Conservation (phyloP, 2,888 invertebrate genomes). For the Drosophila macrospina region DNA sequence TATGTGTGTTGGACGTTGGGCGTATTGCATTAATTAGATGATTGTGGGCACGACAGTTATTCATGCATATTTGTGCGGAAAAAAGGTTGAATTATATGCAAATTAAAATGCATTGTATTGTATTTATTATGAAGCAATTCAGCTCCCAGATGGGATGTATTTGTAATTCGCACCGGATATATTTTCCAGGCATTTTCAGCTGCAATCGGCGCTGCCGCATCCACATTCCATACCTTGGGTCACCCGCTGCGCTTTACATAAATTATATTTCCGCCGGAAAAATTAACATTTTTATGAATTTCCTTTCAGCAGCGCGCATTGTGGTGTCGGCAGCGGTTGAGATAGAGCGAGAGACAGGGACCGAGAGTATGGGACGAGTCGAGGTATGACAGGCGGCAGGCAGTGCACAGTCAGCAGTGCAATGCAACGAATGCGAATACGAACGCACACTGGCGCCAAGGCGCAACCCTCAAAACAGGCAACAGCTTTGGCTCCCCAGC, state of each 20-base stretch:
- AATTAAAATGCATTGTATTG: slow-evolving; percentile 56
- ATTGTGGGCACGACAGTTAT: slow-evolving; percentile 56
- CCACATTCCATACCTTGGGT: slow-evolving; percentile 60
- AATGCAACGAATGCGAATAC: slow-evolving; percentile 31
- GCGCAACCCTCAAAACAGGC: slow-evolving; percentile 41
- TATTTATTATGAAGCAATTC: slow-evolving; percentile 50
- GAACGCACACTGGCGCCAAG: slow-evolving; percentile 76
- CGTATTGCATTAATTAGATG: slow-evolving; percentile 59
- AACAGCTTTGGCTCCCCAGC: slow-evolving; percentile 59
- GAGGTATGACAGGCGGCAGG: slow-evolving; percentile 41
- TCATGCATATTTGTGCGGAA: slow-evolving; percentile 53
- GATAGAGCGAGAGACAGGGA: slow-evolving; percentile 13
- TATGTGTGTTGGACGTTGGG: slow-evolving; percentile 34
- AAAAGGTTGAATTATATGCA: slow-evolving; percentile 57
- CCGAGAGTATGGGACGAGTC: slow-evolving; percentile 5
- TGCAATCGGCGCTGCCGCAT: slow-evolving; percentile 53
- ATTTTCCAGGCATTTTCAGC: slow-evolving; percentile 64
- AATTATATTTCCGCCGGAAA: slow-evolving; percentile 81
- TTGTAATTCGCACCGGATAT: slow-evolving; percentile 78
- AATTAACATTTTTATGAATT: slow-evolving; percentile 82
- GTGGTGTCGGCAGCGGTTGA: slow-evolving; percentile 63
- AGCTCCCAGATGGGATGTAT: slow-evolving; percentile 48
- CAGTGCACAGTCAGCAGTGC: slow-evolving; percentile 46
- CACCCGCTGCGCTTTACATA: slow-evolving; percentile 81
- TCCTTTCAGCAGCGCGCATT: slow-evolving; percentile 79